phyloP scores from a whole-genome alignment of 2,113 vertebrate genomes.

The Cygnus buccinator region DNA sequence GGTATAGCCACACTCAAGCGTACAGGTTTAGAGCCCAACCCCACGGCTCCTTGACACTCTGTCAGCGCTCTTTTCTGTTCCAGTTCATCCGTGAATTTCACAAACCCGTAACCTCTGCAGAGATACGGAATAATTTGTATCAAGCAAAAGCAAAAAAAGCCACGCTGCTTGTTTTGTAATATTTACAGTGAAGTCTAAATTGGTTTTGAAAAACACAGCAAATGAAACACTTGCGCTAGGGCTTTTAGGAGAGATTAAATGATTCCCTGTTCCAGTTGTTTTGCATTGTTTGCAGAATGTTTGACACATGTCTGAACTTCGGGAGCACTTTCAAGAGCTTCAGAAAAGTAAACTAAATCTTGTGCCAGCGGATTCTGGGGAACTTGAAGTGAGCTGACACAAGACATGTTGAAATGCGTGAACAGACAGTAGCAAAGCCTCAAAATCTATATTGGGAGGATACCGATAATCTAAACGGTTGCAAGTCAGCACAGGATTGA shows the following conservation, averaged over 20 bases:
- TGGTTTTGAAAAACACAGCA: background rate
- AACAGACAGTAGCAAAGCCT: background rate
- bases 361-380: background rate
- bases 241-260: background rate
- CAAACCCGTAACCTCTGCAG: conserved; percentile 92
- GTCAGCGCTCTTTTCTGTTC: conserved; percentile 90
- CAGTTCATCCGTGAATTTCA: conserved; percentile 91
- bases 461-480: background rate
- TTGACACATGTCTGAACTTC: fast-evolving
- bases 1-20: conserved; percentile 90
- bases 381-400: background rate
- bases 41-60: conserved; percentile 89
- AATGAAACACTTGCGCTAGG: background rate
- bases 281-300: background rate
- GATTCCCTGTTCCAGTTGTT: background rate
- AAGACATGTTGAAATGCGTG: background rate
- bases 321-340: background rate
- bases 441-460: background rate
- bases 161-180: fast-evolving
- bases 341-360: background rate
- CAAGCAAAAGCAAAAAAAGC: background rate
- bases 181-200: background rate
- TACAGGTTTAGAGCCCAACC: conserved; percentile 89
- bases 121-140: background rate
- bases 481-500: background rate